Conservation (phyloP, 2,113 vertebrate species). For the Herpetotheres cachinnans region DNA sequence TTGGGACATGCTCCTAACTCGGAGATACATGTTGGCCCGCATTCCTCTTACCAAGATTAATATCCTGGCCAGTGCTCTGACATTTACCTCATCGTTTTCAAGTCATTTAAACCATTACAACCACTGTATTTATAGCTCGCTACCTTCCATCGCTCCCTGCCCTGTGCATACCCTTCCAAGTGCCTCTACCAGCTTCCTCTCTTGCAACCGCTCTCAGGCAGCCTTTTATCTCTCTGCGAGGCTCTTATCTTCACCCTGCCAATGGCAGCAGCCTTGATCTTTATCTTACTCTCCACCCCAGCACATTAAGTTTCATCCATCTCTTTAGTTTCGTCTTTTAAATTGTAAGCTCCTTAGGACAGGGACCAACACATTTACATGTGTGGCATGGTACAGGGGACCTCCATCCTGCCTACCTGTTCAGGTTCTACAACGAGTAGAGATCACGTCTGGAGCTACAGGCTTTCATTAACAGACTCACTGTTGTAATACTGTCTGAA, state of each 20-base stretch:
- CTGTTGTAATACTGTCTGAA: not conserved
- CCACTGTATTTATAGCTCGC: slow-evolving; percentile 21
- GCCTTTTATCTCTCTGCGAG: slow-evolving; percentile 2
- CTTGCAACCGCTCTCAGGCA: not conserved
- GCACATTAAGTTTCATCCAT: slow-evolving; percentile 25
- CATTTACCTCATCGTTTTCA: slow-evolving; percentile 53
- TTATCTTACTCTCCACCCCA: slow-evolving; percentile 10
- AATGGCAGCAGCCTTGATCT: slow-evolving; percentile 33
- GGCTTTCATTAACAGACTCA: not conserved
- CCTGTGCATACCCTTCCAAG: not conserved
- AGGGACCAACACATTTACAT: not conserved
- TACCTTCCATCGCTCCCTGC: not conserved
- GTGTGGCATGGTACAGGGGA: not conserved
- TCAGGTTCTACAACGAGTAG: not conserved
- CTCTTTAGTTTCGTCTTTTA: slow-evolving; percentile 10
- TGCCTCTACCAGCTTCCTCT: not conserved
- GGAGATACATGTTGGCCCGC: slow-evolving; percentile 10
- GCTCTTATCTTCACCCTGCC: slow-evolving; percentile 14
- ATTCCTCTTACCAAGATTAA: slow-evolving; percentile 51
- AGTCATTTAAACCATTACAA: slow-evolving; percentile 32
- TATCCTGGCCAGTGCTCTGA: slow-evolving; percentile 33
- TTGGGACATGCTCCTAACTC: not conserved
- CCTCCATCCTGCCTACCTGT: not conserved
- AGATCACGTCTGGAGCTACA: not conserved
- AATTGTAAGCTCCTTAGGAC: not conserved